Conservation (phyloP, 2,113 vertebrate species). For the Donacobius atricapilla region DNA sequence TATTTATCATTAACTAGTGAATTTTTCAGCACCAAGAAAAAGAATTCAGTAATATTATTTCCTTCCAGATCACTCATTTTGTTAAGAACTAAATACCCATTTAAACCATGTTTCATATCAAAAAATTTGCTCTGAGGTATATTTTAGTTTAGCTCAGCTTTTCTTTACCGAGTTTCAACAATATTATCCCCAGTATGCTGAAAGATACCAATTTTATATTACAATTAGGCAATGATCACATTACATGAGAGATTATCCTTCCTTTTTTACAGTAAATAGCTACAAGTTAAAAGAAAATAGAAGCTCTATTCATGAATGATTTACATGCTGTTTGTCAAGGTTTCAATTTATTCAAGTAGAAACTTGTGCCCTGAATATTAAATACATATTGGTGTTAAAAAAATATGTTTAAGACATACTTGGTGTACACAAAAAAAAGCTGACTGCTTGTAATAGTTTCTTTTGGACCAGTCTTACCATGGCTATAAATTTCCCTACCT, state of each 20-base stretch:
- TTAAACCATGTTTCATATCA: conserved; percentile 30
- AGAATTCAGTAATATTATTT: neutral
- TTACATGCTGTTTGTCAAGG: conserved; percentile 46
- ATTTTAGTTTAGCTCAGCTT: conserved; percentile 7
- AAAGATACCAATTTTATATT: conserved; percentile 1
- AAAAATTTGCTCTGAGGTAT: conserved; percentile 48
- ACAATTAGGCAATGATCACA: conserved; percentile 50
- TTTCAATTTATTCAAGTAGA: conserved; percentile 34
- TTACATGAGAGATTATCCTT: conserved; percentile 64
- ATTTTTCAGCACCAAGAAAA: neutral
- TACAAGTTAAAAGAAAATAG: conserved; percentile 52
- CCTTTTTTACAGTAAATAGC: conserved; percentile 55
- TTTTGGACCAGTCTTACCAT: neutral
- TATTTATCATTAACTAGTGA: neutral
- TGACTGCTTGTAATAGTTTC: neutral
- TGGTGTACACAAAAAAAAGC: neutral
- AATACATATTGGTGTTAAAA: conserved; percentile 11
- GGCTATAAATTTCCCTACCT: neutral
- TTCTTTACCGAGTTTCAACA: conserved; percentile 16
- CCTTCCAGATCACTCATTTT: neutral
- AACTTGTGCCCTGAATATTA: conserved; percentile 46
- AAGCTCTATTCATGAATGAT: conserved; percentile 56
- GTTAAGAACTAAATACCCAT: conserved; percentile 12
- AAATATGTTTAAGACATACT: no score
- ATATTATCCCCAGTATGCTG: conserved; percentile 2